Evolutionary conservation across 2,797 vertebrate species (phyloP), one percentile per base, ranked within the genome.

Genomic region (Balearica regulorum): DNA sequence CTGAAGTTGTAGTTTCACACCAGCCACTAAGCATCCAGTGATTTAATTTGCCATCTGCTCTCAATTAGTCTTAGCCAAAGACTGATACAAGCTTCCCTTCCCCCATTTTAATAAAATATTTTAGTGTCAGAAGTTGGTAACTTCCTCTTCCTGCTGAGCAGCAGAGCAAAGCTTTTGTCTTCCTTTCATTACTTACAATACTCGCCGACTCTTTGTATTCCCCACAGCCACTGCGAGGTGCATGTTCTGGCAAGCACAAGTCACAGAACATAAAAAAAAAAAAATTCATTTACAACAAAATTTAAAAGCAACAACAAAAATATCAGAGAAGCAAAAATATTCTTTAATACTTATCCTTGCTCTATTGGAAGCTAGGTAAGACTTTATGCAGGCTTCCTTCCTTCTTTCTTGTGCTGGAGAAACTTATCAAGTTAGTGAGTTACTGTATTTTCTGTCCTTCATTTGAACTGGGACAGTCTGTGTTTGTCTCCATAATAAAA

Each of bases 1-100:
- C 92, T 85, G 54, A 89, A 96, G 92, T 64, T 86, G 78, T 43
- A 86, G 82, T 91, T 96, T 96, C 94, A 92, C 82, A 96, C 68
- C 87, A 96, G 58, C 55, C 86, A 92, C 75, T 5, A 91, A 80
- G 70, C 90, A 87, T 4, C 29, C 64, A 92, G 79, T 41, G 91
- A 92, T 86, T 94, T 94, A 87, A 95, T 95, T n/a, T 88, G 64
- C 94, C 96, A 96, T 93, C 96, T 97, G 95, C 87, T 96, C 69
- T 48, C 87, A 85, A 88, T 94, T 94, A 91, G 49, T 31, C 91
- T 71, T 44, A 77, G 64, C 41, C 71, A 80, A 53, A 61, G 83
- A 88, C 78, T 70, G 89, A 94, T 49, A 89, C 15, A 43, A 80
- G 18, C 71, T n/a, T 66, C 89, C 84, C 81, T 82, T 64, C 87